Percentiles rank a stretch among this genome's conserved stretches.
Conservation (phyloP, 2,797 vertebrate genomes). For the Anomalospiza imberbis region DNA sequence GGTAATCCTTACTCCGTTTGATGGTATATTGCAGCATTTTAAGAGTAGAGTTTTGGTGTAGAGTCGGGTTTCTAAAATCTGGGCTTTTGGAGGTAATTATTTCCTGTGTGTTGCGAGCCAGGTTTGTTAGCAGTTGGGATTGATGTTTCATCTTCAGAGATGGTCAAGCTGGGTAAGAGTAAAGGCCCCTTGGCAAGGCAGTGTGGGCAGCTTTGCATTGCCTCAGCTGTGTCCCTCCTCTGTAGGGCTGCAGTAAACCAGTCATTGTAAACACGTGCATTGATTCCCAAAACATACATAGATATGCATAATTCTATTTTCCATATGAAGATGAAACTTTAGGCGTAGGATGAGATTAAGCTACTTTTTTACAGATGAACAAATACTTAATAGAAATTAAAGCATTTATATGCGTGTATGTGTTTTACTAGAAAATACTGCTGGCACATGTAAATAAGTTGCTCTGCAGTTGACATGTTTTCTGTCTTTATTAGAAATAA, state of each 20-base stretch:
- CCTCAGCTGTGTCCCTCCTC: background rate
- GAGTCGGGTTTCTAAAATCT: background rate
- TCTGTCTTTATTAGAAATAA: background rate
- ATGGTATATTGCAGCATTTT: background rate
- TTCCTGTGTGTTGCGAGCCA: background rate
- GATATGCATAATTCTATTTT: background rate
- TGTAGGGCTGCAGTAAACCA: background rate
- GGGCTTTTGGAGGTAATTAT: background rate
- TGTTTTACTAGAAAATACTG: background rate
- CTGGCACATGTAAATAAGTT: background rate
- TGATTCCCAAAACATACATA: background rate
- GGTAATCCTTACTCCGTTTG: background rate
- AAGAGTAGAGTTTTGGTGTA: background rate
- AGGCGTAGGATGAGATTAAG: background rate
- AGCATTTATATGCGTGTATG: fast-evolving
- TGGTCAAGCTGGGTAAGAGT: background rate
- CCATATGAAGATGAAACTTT: background rate
- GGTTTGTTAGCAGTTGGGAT: background rate
- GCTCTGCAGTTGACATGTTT: background rate
- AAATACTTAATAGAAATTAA: background rate
- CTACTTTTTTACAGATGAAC: background rate
- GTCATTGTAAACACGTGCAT: background rate
- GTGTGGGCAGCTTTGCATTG: background rate
- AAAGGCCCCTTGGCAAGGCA: background rate
- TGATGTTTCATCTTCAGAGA: background rate